A percentile compares a stretch with the other conserved stretches of the same genome.
phyloP scores from a whole-genome alignment of 35 echinoderm and acorn worm species.

The Apostichopus japonicus region DNA sequence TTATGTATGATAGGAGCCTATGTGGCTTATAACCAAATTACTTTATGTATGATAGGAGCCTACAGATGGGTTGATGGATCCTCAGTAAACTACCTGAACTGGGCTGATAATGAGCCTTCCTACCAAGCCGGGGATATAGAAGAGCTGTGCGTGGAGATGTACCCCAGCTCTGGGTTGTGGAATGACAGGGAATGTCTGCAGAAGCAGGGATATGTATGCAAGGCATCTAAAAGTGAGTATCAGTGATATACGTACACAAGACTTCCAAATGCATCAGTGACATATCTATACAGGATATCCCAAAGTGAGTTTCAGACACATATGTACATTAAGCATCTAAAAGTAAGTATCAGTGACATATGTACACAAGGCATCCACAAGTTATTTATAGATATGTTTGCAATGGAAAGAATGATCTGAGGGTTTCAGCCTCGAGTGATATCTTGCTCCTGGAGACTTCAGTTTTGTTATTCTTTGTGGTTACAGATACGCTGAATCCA shows the following conservation, averaged over 20 bases:
- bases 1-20: too few relatives aligned
- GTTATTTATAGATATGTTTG: too few relatives aligned
- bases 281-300: too few relatives aligned
- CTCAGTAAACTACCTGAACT: slow-evolving; percentile 84
- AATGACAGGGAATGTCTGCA: slow-evolving; percentile 73
- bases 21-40: neutral
- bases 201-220: neutral
- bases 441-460: neutral
- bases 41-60: slow-evolving; percentile 47
- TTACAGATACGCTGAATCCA: slow-evolving; percentile 5
- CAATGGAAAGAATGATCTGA: slow-evolving; percentile 4
- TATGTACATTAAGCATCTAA: slow-evolving; percentile 70
- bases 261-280: too few relatives aligned
- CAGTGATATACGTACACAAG: too few relatives aligned
- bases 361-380: too few relatives aligned
- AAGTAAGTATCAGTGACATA: slow-evolving; percentile 25
- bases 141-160: slow-evolving; percentile 85
- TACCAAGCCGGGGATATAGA: slow-evolving; percentile 6
- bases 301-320: slow-evolving; percentile 11
- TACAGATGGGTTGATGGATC: slow-evolving; percentile 76
- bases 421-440: neutral
- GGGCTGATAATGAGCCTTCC: slow-evolving; percentile 67
- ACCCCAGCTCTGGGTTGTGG: slow-evolving; percentile 56
- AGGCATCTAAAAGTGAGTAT: too few relatives aligned
- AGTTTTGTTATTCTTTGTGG: too few relatives aligned